phyloP scores from a whole-genome alignment of 2,888 invertebrate species.

The Camponotus fellah region DNA sequence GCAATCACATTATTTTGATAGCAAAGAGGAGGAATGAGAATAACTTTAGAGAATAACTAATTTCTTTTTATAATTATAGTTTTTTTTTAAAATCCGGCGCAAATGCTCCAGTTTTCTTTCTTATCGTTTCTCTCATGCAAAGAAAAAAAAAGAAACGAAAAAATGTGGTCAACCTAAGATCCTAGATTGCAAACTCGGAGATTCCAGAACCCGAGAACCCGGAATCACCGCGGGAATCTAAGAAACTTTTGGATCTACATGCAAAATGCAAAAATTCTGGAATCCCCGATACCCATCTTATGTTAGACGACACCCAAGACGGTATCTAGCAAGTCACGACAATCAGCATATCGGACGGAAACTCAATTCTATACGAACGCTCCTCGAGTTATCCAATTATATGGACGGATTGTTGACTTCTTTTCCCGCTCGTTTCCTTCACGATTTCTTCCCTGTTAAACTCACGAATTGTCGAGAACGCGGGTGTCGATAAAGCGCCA shows the following conservation, averaged over 20 bases:
- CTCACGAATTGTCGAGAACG: background rate
- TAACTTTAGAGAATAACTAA: background rate
- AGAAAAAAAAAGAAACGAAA: background rate
- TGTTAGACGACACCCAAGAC: conserved; percentile 15
- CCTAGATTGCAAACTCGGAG: background rate
- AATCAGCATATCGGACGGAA: conserved; percentile 28
- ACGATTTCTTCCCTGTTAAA: conserved; percentile 33
- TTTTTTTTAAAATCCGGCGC: background rate
- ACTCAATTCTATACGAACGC: background rate
- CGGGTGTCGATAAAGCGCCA: background rate
- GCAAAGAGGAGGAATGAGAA: background rate
- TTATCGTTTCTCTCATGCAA: conserved; percentile 1
- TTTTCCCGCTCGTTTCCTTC: conserved; percentile 34
- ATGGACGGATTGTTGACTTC: conserved; percentile 48
- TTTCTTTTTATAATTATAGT: background rate
- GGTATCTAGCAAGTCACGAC: conserved; percentile 2
- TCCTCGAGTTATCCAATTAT: conserved; percentile 51
- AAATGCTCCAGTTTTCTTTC: background rate
- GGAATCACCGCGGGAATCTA: background rate
- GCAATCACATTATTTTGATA: background rate
- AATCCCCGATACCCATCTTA: conserved; percentile 35
- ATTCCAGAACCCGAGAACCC: background rate
- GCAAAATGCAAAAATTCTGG: conserved; percentile 37
- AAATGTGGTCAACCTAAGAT: background rate
- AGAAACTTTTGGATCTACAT: conserved; percentile 7